These are phyloP conservation scores for Ateles fusciceps DNA, from an alignment of 2,797 vertebrate genomes.

Conservation along the genomic window DNA sequence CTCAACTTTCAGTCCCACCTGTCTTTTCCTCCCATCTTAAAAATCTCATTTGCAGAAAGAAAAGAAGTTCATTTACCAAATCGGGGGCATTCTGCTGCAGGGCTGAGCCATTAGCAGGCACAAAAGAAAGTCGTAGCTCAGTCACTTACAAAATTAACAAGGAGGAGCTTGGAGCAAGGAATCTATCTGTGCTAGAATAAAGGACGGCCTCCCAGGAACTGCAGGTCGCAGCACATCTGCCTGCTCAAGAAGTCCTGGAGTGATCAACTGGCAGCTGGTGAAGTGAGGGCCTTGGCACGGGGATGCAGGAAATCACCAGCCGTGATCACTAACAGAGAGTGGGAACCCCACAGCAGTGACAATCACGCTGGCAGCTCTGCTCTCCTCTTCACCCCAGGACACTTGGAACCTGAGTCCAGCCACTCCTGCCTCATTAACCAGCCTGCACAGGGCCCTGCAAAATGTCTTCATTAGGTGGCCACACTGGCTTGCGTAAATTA, in stretches of 20 bases:
- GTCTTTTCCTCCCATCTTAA: not conserved
- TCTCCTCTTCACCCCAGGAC: not conserved
- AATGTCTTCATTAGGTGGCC: slow-evolving; percentile 69
- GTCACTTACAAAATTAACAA: not conserved
- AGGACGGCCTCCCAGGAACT: not conserved
- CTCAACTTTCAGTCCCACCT: not conserved
- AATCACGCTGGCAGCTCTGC: not conserved
- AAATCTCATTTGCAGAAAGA: slow-evolving; percentile 37
- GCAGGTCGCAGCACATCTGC: not conserved
- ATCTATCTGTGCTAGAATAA: no score
- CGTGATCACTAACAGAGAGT: accelerated
- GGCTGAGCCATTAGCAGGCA: not conserved
- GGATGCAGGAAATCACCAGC: accelerated
- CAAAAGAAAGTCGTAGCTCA: not conserved
- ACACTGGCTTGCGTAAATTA: slow-evolving; percentile 45
- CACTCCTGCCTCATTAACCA: slow-evolving; percentile 42
- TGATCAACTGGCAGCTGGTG: accelerated
- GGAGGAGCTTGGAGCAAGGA: not conserved
- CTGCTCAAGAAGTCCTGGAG: not conserved
- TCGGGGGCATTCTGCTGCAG: not conserved
- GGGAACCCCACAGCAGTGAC: accelerated
- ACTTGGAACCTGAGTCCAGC: not conserved
- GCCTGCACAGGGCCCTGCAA: slow-evolving; percentile 42
- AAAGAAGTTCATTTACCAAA: slow-evolving; percentile 42
- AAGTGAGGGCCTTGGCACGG: not conserved